Evolutionary conservation across 2,888 invertebrate genomes (phyloP).

Genomic region (Sesia bembeciformis): DNA sequence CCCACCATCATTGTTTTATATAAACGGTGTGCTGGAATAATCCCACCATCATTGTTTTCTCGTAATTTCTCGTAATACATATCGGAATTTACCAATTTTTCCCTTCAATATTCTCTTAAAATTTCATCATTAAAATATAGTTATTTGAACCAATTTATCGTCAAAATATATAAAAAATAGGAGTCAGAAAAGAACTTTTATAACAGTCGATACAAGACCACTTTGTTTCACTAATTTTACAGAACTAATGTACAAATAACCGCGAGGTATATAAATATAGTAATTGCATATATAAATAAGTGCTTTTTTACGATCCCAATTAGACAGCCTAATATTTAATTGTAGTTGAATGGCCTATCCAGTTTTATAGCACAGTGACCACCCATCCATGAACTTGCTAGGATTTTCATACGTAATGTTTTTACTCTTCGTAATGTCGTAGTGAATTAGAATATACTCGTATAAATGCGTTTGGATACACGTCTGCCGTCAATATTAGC

Average conservation of each 20-base stretch:
- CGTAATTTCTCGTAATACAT: too few relatives aligned
- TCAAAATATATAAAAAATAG: too few relatives aligned
- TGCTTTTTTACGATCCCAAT: slow-evolving; percentile 24
- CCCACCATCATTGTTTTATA: too few relatives aligned
- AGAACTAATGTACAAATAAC: slow-evolving; percentile 49
- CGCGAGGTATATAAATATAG: slow-evolving; percentile 29
- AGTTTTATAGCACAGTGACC: slow-evolving; percentile 8
- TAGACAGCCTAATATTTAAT: slow-evolving; percentile 15
- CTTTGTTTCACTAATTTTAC: not conserved
- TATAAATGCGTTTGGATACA: not conserved
- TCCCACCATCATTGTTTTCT: too few relatives aligned
- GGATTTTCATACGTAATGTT: slow-evolving; percentile 52
- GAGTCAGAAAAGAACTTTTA: too few relatives aligned
- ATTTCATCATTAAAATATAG: too few relatives aligned
- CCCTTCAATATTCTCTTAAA: too few relatives aligned
- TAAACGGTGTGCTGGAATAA: too few relatives aligned
- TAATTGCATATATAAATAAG: slow-evolving; percentile 17
- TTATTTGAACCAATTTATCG: too few relatives aligned
- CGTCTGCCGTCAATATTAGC: not conserved
- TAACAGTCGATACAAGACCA: too few relatives aligned
- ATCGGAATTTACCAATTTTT: too few relatives aligned
- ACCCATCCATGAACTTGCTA: slow-evolving; percentile 24
- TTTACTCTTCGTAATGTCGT: slow-evolving; percentile 41
- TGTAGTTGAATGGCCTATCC: slow-evolving; percentile 24
- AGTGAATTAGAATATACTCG: slow-evolving; percentile 11